Evolutionary conservation across 2,113 vertebrate genomes (phyloP).

Genomic region (Pachypanchax playfairii): DNA sequence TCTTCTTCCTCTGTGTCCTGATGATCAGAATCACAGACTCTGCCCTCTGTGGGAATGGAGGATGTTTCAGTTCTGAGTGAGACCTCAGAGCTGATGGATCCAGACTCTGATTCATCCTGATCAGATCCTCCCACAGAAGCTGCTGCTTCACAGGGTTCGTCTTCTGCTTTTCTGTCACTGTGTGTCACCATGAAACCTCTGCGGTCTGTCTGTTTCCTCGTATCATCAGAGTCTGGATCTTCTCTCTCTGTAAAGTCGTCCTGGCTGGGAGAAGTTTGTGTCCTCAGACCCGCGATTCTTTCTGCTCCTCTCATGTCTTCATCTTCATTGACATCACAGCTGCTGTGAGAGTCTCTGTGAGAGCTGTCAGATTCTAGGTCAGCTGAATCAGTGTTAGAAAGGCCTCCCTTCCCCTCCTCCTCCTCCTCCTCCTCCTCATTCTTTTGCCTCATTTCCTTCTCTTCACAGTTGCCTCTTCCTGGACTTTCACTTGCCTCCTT

Average conservation of each 20-base stretch:
- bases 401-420: too few species aligned
- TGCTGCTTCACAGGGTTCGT: not conserved
- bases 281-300: slow-evolving; percentile 9
- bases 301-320: not conserved
- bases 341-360: slow-evolving; percentile 17
- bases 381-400: too few species aligned
- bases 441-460: slow-evolving; percentile 29
- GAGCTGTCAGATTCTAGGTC: slow-evolving; percentile 33
- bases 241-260: slow-evolving; percentile 3
- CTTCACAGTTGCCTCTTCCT: slow-evolving; percentile 7
- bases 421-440: slow-evolving; percentile 29
- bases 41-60: slow-evolving; percentile 52
- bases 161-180: not conserved
- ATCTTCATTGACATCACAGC: slow-evolving; percentile 7
- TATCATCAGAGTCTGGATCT: slow-evolving; percentile 6
- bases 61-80: not conserved
- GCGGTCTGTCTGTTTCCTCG: not conserved
- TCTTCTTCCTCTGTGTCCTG: slow-evolving; percentile 9
- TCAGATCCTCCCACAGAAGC: not conserved
- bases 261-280: slow-evolving; percentile 11
- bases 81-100: not conserved
- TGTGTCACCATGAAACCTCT: not conserved
- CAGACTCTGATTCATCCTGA: not conserved
- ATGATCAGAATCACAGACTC: slow-evolving; percentile 7
- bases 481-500: slow-evolving; percentile 12